Conservation (phyloP, 2,888 invertebrate genomes). For the Drepana falcataria region DNA sequence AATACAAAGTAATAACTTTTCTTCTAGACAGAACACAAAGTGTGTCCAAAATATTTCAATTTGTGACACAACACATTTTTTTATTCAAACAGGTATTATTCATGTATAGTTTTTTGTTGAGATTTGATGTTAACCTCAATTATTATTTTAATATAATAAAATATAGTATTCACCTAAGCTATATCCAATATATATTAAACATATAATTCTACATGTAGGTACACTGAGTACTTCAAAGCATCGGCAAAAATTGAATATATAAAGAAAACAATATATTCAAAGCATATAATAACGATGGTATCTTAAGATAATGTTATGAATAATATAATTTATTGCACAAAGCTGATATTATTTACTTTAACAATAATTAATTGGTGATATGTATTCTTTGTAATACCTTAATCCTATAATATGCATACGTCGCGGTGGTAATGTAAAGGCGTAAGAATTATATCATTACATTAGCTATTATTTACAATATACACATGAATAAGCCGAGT, state of each 20-base stretch:
- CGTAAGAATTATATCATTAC: constrained; percentile 18
- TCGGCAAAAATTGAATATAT: background rate
- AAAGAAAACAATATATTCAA: constrained; percentile 11
- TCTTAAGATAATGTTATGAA: constrained; percentile 15
- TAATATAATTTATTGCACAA: constrained; percentile 18
- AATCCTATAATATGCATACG: constrained; percentile 20
- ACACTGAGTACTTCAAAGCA: no score
- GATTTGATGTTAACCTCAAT: no score
- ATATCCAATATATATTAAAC: no score
- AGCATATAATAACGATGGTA: constrained; percentile 18
- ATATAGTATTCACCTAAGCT: no score
- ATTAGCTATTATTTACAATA: constrained; percentile 11
- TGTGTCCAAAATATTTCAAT: no score
- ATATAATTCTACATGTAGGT: no score
- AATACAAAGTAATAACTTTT: no score
- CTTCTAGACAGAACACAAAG: no score
- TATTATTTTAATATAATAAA: no score
- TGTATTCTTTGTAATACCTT: constrained; percentile 30
- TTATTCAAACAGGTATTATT: no score
- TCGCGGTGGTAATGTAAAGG: constrained; percentile 26
- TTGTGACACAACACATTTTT: no score
- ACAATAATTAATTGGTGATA: constrained; percentile 32
- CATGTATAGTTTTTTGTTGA: no score
- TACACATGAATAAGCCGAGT: constrained; percentile 1
- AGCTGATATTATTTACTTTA: constrained; percentile 20